These are phyloP conservation scores for Chaitophorus viminalis DNA, from an alignment of 2,888 invertebrate genomes.

Conservation along the genomic window DNA sequence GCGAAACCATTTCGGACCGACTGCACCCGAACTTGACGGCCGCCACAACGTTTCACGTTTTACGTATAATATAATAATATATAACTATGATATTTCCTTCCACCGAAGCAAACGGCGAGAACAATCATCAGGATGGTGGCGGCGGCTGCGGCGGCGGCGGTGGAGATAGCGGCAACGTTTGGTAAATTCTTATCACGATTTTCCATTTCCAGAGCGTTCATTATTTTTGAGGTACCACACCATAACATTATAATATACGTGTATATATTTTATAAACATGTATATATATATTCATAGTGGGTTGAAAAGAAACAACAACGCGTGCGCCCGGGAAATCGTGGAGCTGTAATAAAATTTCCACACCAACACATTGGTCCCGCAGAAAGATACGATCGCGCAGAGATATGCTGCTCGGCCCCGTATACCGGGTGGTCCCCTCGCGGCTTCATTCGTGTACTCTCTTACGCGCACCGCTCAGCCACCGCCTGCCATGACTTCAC, in stretches of 20 bases:
- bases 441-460: not conserved
- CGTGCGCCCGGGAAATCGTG: constrained; percentile 31
- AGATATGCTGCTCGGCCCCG: not conserved
- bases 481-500: not conserved
- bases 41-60: not conserved
- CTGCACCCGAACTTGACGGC: not conserved
- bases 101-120: not conserved
- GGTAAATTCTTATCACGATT: constrained; percentile 30
- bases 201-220: constrained; percentile 15
- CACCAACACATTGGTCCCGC: constrained; percentile 43
- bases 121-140: not conserved
- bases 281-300: not conserved
- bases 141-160: not conserved
- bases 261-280: not conserved
- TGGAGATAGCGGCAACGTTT: not conserved
- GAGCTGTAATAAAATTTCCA: constrained; percentile 54
- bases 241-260: constrained; percentile 21
- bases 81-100: not conserved
- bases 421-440: not conserved
- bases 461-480: not conserved
- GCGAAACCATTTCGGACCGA: not conserved
- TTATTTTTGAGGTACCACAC: constrained; percentile 25
- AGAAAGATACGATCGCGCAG: constrained; percentile 42
- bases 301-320: constrained; percentile 23
- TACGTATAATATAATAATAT: not conserved